phyloP scores from a whole-genome alignment of 2,888 invertebrate genomes.

The Ormyrus thymus region DNA sequence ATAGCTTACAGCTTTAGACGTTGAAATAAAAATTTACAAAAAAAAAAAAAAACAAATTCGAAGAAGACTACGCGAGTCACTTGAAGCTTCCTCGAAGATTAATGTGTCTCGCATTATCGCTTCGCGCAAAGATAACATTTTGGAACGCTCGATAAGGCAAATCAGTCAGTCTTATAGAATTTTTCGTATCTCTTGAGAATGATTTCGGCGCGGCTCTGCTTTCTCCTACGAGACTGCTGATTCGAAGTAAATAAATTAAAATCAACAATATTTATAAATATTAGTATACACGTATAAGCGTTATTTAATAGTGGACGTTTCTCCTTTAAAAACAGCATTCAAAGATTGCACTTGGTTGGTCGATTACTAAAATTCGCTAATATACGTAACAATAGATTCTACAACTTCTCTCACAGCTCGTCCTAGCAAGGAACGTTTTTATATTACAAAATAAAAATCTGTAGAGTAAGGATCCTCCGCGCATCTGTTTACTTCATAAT shows the following conservation, averaged over 20 bases:
- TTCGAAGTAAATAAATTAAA: constrained; percentile 32
- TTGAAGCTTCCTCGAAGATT: constrained; percentile 1
- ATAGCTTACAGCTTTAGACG: constrained; percentile 49
- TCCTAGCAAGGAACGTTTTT: constrained; percentile 39
- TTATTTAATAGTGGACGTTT: constrained; percentile 42
- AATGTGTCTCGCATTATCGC: constrained; percentile 31
- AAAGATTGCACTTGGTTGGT: constrained; percentile 45
- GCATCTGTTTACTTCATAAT: background rate
- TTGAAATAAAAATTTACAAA: constrained; percentile 41
- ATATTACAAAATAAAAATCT: constrained; percentile 47
- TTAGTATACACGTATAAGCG: constrained; percentile 26
- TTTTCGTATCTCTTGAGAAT: constrained; percentile 46
- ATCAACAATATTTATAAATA: constrained; percentile 43
- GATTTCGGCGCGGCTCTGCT: constrained; percentile 29
- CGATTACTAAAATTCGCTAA: constrained; percentile 28
- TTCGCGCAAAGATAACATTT: constrained; percentile 37
- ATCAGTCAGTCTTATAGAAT: constrained; percentile 69
- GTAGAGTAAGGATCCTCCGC: constrained; percentile 20
- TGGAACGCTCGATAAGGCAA: constrained; percentile 63
- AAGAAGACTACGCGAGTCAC: background rate
- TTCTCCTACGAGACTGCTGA: constrained; percentile 34
- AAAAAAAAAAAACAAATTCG: background rate
- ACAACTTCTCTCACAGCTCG: constrained; percentile 31
- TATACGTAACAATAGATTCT: constrained; percentile 36
- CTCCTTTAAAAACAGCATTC: constrained; percentile 25